These are phyloP conservation scores for Scaeva pyrastri DNA, from an alignment of 2,888 invertebrate species.

Conservation along the genomic window DNA sequence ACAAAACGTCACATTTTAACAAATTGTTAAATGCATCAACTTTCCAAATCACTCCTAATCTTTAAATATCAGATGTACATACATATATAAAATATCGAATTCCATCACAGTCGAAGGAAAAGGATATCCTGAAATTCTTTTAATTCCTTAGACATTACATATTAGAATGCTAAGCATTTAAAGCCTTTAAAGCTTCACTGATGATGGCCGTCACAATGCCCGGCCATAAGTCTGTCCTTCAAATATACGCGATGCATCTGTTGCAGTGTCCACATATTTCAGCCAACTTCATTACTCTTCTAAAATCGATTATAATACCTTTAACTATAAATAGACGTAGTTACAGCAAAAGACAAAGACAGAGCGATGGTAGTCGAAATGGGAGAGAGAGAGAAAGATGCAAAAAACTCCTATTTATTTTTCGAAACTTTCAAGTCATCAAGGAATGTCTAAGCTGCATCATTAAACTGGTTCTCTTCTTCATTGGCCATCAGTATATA, in stretches of 20 bases:
- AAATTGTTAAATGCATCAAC: too few species aligned
- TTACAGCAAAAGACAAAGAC: too few species aligned
- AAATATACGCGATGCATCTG: constrained; percentile 8
- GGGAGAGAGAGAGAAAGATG: background rate
- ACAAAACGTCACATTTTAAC: too few species aligned
- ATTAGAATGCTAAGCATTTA: background rate
- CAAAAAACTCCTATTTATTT: background rate
- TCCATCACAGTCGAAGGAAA: background rate
- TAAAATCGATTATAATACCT: constrained; percentile 45
- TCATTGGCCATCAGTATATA: constrained; percentile 26
- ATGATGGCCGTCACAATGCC: background rate
- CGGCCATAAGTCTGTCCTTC: too few species aligned
- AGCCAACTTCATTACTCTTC: constrained; percentile 33
- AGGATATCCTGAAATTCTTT: background rate
- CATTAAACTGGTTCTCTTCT: constrained; percentile 67
- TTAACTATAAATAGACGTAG: constrained; percentile 46
- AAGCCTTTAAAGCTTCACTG: background rate
- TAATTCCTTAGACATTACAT: background rate
- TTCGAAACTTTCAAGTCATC: constrained; percentile 56
- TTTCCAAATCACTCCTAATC: background rate
- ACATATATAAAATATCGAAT: too few species aligned
- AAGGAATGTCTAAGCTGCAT: constrained; percentile 59
- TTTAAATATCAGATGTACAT: too few species aligned
- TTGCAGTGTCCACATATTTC: constrained; percentile 10
- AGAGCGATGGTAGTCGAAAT: too few species aligned